phyloP scores from a whole-genome alignment of 2,888 invertebrate species.

The Blera fallax region DNA sequence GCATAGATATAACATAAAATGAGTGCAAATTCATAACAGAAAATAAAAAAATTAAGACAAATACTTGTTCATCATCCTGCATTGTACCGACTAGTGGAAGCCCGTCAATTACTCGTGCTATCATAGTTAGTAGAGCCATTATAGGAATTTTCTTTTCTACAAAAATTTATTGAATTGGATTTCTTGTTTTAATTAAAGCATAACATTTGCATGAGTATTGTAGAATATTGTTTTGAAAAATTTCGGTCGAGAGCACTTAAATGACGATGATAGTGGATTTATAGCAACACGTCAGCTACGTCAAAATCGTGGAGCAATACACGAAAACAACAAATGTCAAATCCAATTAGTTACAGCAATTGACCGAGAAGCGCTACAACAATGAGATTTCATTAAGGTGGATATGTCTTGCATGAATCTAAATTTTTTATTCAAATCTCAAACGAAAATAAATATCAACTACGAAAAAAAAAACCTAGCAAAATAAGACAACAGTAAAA shows the following conservation, averaged over 20 bases:
- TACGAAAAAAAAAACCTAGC: too few relatives aligned
- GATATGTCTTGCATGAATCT: not conserved
- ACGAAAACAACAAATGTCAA: conserved; percentile 71
- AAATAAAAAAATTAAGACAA: conserved; percentile 42
- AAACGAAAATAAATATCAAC: too few relatives aligned
- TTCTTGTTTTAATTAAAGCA: not conserved
- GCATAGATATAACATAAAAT: not conserved
- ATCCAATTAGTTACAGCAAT: not conserved
- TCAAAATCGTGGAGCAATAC: conserved; percentile 66
- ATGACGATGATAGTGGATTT: conserved; percentile 14
- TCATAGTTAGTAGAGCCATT: conserved; percentile 99
- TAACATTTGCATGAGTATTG: conserved; percentile 34
- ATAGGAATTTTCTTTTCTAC: conserved; percentile 76
- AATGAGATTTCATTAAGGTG: not conserved
- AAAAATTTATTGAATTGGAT: conserved; percentile 23
- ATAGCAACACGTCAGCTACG: conserved; percentile 76
- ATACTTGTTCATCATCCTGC: conserved; percentile 99
- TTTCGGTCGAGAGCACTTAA: conserved; percentile 23
- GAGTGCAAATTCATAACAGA: not conserved
- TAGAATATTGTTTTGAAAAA: conserved; percentile 14
- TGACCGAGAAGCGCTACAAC: not conserved
- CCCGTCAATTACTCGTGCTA: conserved; percentile 97
- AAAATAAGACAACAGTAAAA: too few relatives aligned
- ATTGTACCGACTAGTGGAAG: conserved; percentile 97
- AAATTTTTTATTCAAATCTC: too few relatives aligned